Percentiles rank a stretch among this genome's conserved stretches.
phyloP scores from a whole-genome alignment of 2,113 vertebrate genomes.

The Aspidoscelis tigris region DNA sequence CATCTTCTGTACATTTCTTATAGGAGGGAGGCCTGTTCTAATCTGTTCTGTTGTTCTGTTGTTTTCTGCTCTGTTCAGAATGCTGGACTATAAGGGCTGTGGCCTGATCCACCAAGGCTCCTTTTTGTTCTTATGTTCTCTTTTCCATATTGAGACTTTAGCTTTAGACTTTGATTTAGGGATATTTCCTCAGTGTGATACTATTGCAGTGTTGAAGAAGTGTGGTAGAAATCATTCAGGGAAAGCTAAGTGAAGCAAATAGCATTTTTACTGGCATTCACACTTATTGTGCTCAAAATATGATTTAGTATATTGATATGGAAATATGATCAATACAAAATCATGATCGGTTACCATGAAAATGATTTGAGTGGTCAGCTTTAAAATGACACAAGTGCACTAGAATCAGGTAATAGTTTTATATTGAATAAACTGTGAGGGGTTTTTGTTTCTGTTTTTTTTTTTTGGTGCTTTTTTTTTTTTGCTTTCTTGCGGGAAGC shows the following conservation, averaged over 20 bases:
- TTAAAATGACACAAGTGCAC: neutral
- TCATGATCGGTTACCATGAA: neutral
- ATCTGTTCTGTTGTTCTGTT: no score
- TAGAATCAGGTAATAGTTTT: neutral
- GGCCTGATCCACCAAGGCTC: no score
- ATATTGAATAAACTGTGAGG: neutral
- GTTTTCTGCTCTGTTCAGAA: no score
- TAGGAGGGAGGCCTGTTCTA: no score
- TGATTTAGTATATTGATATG: neutral
- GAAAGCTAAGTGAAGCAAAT: neutral
- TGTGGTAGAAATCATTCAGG: constrained; percentile 2
- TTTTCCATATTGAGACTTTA: neutral
- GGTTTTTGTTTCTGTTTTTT: no score
- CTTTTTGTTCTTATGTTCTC: neutral
- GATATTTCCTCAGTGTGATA: neutral
- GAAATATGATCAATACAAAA: neutral
- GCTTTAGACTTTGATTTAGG: neutral
- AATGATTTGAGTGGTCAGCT: neutral
- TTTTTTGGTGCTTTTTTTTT: no score
- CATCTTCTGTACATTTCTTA: no score
- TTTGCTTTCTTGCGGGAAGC: neutral
- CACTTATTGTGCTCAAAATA: neutral
- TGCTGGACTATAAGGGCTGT: no score
- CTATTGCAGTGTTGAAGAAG: neutral
- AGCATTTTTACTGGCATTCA: neutral